Percentiles rank a stretch among this genome's conserved stretches.
These are phyloP conservation scores for Anguilla rostrata DNA, from an alignment of 2,113 vertebrate genomes.

Conservation along the genomic window DNA sequence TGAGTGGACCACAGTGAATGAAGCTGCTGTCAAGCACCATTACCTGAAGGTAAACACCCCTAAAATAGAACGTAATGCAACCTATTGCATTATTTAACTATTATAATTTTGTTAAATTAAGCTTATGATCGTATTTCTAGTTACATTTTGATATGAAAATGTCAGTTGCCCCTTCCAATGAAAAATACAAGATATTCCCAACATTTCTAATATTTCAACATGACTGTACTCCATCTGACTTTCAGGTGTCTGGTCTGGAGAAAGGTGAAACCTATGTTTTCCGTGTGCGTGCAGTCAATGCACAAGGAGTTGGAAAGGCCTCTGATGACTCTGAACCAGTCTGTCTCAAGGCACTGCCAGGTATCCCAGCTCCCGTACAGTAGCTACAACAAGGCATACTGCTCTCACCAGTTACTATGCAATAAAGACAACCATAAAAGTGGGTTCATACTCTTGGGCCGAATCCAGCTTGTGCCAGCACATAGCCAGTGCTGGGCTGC, in stretches of 20 bases:
- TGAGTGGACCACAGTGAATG: slow-evolving; percentile 78
- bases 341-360: slow-evolving; percentile 79
- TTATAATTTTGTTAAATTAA: background rate
- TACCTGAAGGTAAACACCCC: slow-evolving; percentile 79
- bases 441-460: too few relatives aligned
- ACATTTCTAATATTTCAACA: too few relatives aligned
- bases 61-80: background rate
- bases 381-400: too few relatives aligned
- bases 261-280: slow-evolving; percentile 87
- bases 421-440: too few relatives aligned
- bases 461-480: too few relatives aligned
- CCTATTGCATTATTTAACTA: background rate
- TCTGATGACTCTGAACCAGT: slow-evolving; percentile 85
- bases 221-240: background rate
- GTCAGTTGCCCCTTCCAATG: too few relatives aligned
- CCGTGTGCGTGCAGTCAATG: slow-evolving; percentile 82
- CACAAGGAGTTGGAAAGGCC: slow-evolving; percentile 74
- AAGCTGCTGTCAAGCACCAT: slow-evolving; percentile 67
- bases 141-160: background rate
- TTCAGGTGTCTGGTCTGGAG: slow-evolving; percentile 78
- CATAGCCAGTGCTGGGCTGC: too few relatives aligned
- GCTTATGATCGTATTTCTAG: background rate
- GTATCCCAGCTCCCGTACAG: slow-evolving; percentile 56
- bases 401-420: background rate
- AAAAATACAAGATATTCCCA: too few relatives aligned